Percentiles rank a stretch among this genome's conserved stretches.
Conservation (phyloP, 2,797 vertebrate species). For the Phyllotis vaccarum region DNA sequence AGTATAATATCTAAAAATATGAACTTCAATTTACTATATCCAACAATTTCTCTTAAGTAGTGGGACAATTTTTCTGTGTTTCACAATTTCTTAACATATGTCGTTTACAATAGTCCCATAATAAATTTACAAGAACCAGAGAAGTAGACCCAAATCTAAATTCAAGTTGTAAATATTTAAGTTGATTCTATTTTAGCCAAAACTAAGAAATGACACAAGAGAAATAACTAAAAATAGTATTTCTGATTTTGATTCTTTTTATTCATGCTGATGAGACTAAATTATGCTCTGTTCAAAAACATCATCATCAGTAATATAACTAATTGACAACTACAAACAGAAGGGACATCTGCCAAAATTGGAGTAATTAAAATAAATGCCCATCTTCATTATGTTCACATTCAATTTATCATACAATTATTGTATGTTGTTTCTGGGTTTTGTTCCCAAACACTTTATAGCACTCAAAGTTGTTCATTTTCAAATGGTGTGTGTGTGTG, state of each 20-base stretch:
- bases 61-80: background rate
- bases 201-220: conserved; percentile 64
- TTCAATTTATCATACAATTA: conserved; percentile 78
- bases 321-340: conserved; percentile 79
- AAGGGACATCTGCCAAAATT: conserved; percentile 79
- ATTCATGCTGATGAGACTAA: conserved; percentile 71
- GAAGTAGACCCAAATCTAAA: conserved; percentile 29
- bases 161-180: conserved; percentile 64
- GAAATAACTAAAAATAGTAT: conserved; percentile 73
- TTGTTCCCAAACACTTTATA: conserved; percentile 60
- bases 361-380: conserved; percentile 78
- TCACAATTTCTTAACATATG: conserved; percentile 16
- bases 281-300: conserved; percentile 75
- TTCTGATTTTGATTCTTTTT: conserved; percentile 74
- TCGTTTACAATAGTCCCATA: conserved; percentile 32
- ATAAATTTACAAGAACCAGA: background rate
- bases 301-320: conserved; percentile 72
- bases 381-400: conserved; percentile 76
- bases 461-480: conserved; percentile 46
- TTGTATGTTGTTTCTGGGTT: conserved; percentile 65
- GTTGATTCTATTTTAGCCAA: conserved; percentile 60
- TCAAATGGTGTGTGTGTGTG: background rate
- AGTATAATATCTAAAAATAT: background rate
- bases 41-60: conserved; percentile 22
- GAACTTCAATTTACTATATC: background rate